Percentiles rank a stretch among this genome's conserved stretches.
Evolutionary conservation across 2,797 vertebrate genomes (phyloP).

Genomic region (Morelia viridis): DNA sequence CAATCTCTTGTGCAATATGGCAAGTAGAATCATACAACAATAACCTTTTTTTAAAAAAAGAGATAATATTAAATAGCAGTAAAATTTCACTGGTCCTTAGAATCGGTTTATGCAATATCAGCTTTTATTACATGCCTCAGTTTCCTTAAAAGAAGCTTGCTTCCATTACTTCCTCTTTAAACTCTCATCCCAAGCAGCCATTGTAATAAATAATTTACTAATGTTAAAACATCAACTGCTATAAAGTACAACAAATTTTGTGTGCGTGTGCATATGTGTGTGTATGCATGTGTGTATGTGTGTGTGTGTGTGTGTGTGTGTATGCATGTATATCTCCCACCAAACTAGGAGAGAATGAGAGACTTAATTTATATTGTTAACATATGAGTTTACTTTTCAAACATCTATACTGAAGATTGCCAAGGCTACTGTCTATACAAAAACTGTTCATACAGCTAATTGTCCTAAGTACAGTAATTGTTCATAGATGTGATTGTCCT

Average conservation of each 20-base stretch:
- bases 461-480: not conserved
- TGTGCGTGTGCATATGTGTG: no score
- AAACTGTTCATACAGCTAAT: not conserved
- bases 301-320: no score
- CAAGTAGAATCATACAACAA: slow-evolving; percentile 86
- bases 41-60: slow-evolving; percentile 75
- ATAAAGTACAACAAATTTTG: no score
- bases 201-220: not conserved
- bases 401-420: not conserved
- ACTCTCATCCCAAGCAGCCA: not conserved
- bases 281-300: not conserved
- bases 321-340: not conserved
- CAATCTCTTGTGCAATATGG: slow-evolving; percentile 88
- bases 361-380: not conserved
- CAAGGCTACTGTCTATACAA: not conserved
- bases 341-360: not conserved
- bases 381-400: not conserved
- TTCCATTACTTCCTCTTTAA: not conserved
- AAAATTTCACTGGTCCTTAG: not conserved
- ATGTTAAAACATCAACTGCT: not conserved
- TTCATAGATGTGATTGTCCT: not conserved
- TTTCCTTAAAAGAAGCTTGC: not conserved
- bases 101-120: not conserved
- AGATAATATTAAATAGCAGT: slow-evolving; percentile 4
- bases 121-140: not conserved